Evolutionary conservation across 2,113 vertebrate genomes (phyloP), one percentile per base, ranked within the genome.

Genomic region (Bos javanicus): DNA sequence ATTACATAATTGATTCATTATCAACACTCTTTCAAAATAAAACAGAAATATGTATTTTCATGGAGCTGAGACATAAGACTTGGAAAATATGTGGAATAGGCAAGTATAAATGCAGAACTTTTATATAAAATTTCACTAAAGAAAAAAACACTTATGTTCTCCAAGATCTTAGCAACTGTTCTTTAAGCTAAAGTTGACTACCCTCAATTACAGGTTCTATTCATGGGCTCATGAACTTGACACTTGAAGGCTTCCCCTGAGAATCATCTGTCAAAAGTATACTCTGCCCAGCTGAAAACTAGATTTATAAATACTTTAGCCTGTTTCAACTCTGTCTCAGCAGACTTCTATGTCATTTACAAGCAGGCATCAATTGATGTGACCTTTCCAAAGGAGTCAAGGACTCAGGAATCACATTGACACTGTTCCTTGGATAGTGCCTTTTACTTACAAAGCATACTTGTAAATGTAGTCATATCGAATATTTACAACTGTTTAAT

Each of bases 261-360:
- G 90, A 96, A 60, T 90, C 54, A 78, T 56, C 36, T 96, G 96
- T 95, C 95, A 96, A 87, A 87, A 74, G 26, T 74, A 80, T 33
- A 46, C 80, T 92, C 90, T 54, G 54, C 21, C 59, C 57, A 91
- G 48, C 39, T 90, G n/a, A 87, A 84, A 95, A 92, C 57, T 43
- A 54, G 39, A 64, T 91, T 96, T 97, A 92, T 96, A 97, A 97
- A 97, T 96, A 95, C 76, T 81, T 74, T 25, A 81, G 62, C 46
- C 15, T 64, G 59, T 52, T 98, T 94, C 91, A 96, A 46, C 26
- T 48, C 71, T 96, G 85, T 52, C 89, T 87, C 86, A 95, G n/a
- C 3, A 90, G 81, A 87, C 60, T 93, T 71, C 46, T 12, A 33
- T 16, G 15, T 2, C 52, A 85, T 95, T 97, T 88, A 85, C 23